Evolutionary conservation across 2,797 vertebrate species (phyloP).

Genomic region (Acanthis flammea): DNA sequence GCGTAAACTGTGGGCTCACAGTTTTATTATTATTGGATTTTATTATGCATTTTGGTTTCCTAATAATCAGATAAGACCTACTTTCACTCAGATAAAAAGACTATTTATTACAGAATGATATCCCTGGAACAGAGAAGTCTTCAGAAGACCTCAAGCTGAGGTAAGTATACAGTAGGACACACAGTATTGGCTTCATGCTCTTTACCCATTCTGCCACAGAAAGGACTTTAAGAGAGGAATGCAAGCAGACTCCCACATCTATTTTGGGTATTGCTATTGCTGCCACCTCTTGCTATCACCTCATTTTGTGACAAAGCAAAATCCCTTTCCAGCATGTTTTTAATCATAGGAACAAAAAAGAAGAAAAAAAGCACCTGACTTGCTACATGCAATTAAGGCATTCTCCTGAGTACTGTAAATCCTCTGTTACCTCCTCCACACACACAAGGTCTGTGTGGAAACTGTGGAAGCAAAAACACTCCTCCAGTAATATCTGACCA

Average conservation of each 20-base stretch:
- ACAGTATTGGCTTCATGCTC: background rate
- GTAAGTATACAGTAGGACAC: background rate
- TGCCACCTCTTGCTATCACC: background rate
- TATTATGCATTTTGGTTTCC: background rate
- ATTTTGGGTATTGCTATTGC: background rate
- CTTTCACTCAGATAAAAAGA: background rate
- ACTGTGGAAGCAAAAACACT: background rate
- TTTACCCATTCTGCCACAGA: background rate
- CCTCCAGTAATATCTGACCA: background rate
- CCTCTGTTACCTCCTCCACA: background rate
- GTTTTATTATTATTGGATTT: background rate
- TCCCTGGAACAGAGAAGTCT: background rate
- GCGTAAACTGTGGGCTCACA: background rate
- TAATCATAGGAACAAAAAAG: background rate
- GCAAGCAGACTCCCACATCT: background rate
- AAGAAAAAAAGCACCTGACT: background rate
- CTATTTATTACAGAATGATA: background rate
- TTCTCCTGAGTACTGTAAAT: background rate
- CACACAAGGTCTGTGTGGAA: background rate
- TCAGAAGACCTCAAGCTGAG: background rate
- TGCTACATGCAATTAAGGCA: background rate
- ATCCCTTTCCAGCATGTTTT: background rate
- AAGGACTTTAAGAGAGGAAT: background rate
- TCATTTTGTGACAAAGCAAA: background rate
- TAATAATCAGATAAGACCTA: background rate